Conservation (phyloP, 2,888 invertebrate genomes). For the Aromia moschata region DNA sequence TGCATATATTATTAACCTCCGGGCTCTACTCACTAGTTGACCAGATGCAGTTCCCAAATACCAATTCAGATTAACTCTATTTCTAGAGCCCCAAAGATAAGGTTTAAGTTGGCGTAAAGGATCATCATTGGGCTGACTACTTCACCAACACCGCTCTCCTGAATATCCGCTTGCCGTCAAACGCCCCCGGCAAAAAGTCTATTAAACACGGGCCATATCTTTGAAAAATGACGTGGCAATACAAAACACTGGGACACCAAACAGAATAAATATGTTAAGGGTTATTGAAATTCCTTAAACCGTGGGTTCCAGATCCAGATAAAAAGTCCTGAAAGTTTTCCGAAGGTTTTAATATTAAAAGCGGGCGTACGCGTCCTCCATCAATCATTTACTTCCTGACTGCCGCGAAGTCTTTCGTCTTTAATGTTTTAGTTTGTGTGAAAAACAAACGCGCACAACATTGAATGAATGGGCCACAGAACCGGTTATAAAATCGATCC, state of each 20-base stretch:
- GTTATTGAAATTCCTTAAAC: constrained; percentile 20
- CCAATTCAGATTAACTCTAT: too few relatives aligned
- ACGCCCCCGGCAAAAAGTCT: background rate
- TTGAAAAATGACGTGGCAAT: constrained; percentile 12
- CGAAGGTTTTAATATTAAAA: constrained; percentile 32
- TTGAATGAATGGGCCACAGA: background rate
- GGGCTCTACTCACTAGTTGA: too few relatives aligned
- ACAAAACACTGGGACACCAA: background rate
- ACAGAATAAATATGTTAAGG: constrained; percentile 9
- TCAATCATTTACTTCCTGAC: constrained; percentile 31
- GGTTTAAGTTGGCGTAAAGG: too few relatives aligned
- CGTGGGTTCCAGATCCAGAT: constrained; percentile 15
- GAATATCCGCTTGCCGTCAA: background rate
- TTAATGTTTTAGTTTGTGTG: constrained; percentile 28
- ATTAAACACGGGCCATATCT: background rate
- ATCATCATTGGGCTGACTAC: too few relatives aligned
- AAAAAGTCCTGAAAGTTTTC: constrained; percentile 32
- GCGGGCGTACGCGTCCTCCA: constrained; percentile 20
- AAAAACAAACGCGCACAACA: constrained; percentile 15
- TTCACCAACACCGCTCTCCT: too few relatives aligned
- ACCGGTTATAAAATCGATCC: background rate
- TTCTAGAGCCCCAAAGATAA: too few relatives aligned
- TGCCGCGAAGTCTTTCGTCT: constrained; percentile 15
- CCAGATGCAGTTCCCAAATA: too few relatives aligned
- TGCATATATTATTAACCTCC: too few relatives aligned